These are phyloP conservation scores for Enteromius unitaeniatus DNA, from an alignment of 2,797 vertebrate species.

Conservation along the genomic window DNA sequence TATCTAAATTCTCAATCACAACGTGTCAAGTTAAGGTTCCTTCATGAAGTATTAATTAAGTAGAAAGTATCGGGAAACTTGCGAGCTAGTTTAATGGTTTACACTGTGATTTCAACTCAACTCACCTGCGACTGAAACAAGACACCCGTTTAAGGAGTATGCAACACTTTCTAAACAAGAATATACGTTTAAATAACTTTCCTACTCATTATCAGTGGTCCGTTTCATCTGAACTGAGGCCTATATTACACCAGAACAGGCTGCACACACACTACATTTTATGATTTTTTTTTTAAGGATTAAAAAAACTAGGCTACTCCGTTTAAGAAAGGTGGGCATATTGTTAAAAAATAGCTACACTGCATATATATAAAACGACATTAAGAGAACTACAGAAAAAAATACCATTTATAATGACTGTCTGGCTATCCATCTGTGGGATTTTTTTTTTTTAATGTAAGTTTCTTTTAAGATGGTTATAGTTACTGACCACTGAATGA, in stretches of 20 bases:
- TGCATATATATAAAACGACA: background rate
- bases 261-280: background rate
- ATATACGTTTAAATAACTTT: background rate
- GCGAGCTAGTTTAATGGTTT: slow-evolving; percentile 65
- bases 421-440: background rate
- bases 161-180: background rate
- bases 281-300: background rate
- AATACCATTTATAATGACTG: background rate
- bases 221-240: background rate
- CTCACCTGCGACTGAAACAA: slow-evolving; percentile 77
- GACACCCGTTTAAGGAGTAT: slow-evolving; percentile 67
- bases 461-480: background rate
- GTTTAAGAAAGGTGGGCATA: background rate
- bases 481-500: background rate
- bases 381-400: background rate
- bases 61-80: background rate
- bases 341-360: background rate
- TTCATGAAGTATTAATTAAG: slow-evolving; percentile 33
- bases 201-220: background rate
- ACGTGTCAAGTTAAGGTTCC: slow-evolving; percentile 4
- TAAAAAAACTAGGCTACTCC: too few relatives aligned
- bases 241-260: background rate
- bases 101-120: slow-evolving; percentile 74
- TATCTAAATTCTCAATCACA: slow-evolving; percentile 31
- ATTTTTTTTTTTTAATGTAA: background rate